Evolutionary conservation across 92 coral and sea anemone genomes (phyloP).

Genomic region (Heteractis magnifica): DNA sequence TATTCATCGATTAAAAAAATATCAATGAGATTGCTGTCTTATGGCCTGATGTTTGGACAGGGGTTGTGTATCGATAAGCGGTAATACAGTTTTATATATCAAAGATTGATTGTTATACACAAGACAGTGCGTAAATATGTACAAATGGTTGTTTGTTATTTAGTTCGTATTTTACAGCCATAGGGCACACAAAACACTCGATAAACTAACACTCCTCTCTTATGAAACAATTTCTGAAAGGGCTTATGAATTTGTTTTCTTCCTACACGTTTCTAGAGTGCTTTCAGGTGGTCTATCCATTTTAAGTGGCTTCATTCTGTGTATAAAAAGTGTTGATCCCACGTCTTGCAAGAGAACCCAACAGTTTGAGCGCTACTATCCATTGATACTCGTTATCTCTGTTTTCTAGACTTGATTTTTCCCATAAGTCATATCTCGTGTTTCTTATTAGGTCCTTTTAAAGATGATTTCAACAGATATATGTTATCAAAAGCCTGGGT

Average conservation of each 20-base stretch:
- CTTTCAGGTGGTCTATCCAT: neutral
- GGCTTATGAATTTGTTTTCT: neutral
- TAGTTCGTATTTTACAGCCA: neutral
- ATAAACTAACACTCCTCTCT: neutral
- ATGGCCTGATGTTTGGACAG: neutral
- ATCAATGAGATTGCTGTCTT: neutral
- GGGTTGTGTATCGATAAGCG: neutral
- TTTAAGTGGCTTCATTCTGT: neutral
- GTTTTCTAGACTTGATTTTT: neutral
- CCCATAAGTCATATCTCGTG: neutral
- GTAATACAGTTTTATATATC: neutral
- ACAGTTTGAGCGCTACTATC: neutral
- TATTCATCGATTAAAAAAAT: neutral
- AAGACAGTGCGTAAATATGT: neutral
- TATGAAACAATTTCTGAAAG: neutral
- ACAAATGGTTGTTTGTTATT: neutral
- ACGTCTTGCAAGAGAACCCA: neutral
- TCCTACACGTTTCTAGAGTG: neutral
- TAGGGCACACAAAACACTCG: neutral
- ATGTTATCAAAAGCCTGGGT: neutral
- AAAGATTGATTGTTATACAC: neutral
- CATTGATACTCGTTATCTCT: neutral
- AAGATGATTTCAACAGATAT: slow-evolving; percentile 1
- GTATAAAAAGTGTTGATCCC: neutral
- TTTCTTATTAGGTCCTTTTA: neutral